Evolutionary conservation across 1,140 invertebrate species (phyloP), one percentile per base, ranked within the genome.

Genomic region (Ylistrum balloti): DNA sequence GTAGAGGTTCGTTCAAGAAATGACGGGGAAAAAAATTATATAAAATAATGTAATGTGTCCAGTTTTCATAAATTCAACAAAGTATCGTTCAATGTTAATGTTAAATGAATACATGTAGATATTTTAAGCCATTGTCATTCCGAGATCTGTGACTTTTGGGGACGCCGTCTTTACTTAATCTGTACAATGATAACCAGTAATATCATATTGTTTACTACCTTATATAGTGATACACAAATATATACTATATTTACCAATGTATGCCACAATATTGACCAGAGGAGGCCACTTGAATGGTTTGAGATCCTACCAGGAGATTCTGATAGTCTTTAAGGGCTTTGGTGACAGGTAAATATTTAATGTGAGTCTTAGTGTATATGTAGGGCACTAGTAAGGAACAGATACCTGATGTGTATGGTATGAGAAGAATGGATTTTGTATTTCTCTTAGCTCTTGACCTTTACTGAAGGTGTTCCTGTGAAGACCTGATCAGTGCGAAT

Each of bases 281-380:
- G 35, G 35, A 28, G n/a, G n/a, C 1, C 56, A 74, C 56, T 74
- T n/a, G 56, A 28, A 5, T 28, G 56, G 13, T 28, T 28, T 0
- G n/a, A 74, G 22, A 74, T 74, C 11, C 56, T 28, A 74, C 56
- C 56, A n/a, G 22, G 56, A 28, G 56, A 74, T 9, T 74, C 56
- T 74, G 22, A 74, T 74, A 28, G 56, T 74, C 56, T 74, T 74
- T 74, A 74, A 74, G 56, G 56, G n/a, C 56, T 74, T 74, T 74
- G n/a, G 56, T 74, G 56, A 74, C 56, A 74, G 22, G 56, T 74
- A 22, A 74, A 74, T 74, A 74, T 74, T 74, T 74, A n/a, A 28
- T 28, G 17, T 74, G 56, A 17, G 56, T 28, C 56, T 74, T 74
- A 74, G 15, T 48, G 15, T 56, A 28, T 74, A 74, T 74, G 56